Evolutionary conservation across 2,797 vertebrate species (phyloP), one percentile per base, ranked within the genome.

Genomic region (Etheostoma nigrum): DNA sequence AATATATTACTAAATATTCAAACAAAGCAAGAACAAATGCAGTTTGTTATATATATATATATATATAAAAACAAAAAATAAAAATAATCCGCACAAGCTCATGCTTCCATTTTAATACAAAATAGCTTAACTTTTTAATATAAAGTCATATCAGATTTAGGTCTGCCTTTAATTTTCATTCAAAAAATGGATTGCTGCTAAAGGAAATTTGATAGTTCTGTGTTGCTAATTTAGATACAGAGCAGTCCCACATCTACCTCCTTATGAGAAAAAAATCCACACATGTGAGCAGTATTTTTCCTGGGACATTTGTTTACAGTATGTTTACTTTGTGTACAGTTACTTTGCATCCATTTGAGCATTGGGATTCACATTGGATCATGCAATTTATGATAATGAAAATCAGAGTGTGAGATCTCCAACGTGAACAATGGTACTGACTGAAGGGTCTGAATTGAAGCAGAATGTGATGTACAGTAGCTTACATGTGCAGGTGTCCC

Each of bases 401-500:
- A 68, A 61, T 54, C 9, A 36, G 30, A 42, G 45, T 18, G 60
- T 45, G 45, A 51, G 60, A 48, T 23, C 16, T 64, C n/a, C 15
- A 63, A 21, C 21, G 44, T 30, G 16, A 25, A 15, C 30, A 42
- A 19, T 21, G 58, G 19, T 16, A 54, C 1, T 27, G 40, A 30
- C 68, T 68, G 60, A 18, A 18, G 42, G 42, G 44, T 62, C 45
- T 61, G 66, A 54, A 62, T 2, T 40, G 72, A 53, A 54, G n/a
- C 33, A 19, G 14, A 30, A 51, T 61, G 82, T 74, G 70, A 64
- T 4, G 3, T 73, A 68, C 85, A 80, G 77, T 65, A 51, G 54
- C 23, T 45, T 52, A 52, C 58, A 57, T 67, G 69, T 77, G 72
- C 86, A 87, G 86, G 86, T 91, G 88, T 79, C 79, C 82, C 76